Conservation (phyloP, 2,797 vertebrate species). For the Petrocephalus schoutedeni region DNA sequence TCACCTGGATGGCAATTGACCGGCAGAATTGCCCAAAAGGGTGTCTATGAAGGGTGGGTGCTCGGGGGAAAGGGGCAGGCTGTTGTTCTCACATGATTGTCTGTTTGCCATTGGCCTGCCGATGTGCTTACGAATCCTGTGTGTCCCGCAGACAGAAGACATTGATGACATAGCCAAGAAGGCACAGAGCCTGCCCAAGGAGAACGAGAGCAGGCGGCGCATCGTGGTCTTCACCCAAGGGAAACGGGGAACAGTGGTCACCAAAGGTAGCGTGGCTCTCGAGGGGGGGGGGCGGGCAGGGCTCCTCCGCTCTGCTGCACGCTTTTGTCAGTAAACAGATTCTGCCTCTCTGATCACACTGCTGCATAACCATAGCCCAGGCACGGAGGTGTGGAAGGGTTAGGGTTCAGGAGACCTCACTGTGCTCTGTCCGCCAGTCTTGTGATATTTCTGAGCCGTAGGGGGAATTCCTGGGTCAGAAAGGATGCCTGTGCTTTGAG, state of each 20-base stretch:
- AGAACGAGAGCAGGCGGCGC: constrained; percentile 78
- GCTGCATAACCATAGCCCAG: neutral
- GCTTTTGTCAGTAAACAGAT: neutral
- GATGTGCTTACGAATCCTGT: neutral
- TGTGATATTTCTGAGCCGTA: neutral
- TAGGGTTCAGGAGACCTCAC: neutral
- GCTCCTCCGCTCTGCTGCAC: neutral
- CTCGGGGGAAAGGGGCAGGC: neutral
- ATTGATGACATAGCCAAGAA: constrained; percentile 86
- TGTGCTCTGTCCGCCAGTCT: neutral
- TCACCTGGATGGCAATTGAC: too few relatives aligned
- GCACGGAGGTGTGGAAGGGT: neutral
- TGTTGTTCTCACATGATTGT: neutral
- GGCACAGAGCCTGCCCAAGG: constrained; percentile 82
- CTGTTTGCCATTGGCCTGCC: neutral
- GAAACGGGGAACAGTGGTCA: constrained; percentile 77
- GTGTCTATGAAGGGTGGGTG: neutral
- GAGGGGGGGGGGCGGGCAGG: neutral
- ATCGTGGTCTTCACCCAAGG: constrained; percentile 90
- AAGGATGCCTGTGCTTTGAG: neutral
- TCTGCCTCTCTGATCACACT: neutral
- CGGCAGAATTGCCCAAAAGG: too few relatives aligned
- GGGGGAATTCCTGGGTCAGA: neutral
- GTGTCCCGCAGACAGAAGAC: constrained; percentile 73
- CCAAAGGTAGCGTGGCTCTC: constrained; percentile 60